A percentile compares a stretch with the other conserved stretches of the same genome.
Conservation (phyloP, 2,797 vertebrate genomes). For the Steatocranus sp. region DNA sequence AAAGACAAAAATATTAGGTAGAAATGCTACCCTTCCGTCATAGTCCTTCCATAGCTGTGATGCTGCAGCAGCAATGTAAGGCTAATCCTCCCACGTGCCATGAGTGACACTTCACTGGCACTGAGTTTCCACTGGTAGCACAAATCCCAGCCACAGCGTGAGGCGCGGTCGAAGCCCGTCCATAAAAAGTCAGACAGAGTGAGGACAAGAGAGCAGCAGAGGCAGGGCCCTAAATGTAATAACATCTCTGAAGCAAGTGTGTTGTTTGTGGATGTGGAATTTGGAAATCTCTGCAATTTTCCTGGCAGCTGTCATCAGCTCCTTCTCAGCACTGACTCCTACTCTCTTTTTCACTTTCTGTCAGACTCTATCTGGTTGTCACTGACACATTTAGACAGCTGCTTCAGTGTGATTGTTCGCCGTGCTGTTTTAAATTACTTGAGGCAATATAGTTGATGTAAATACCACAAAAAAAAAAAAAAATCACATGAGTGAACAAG, state of each 20-base stretch:
- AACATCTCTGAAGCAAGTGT: slow-evolving; percentile 57
- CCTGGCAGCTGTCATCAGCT: slow-evolving; percentile 55
- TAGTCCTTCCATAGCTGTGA: background rate
- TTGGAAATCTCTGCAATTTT: slow-evolving; percentile 69
- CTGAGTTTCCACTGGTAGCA: background rate
- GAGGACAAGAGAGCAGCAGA: slow-evolving; percentile 6
- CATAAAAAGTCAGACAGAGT: background rate
- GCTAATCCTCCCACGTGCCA: background rate
- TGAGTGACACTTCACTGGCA: slow-evolving; percentile 1
- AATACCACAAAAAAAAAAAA: background rate
- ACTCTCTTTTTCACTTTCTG: slow-evolving; percentile 10
- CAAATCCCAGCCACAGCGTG: background rate
- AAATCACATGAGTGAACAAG: background rate
- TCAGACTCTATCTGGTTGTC: background rate
- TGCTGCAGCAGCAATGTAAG: background rate
- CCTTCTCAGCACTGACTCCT: slow-evolving; percentile 20
- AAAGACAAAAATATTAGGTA: background rate
- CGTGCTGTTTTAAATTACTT: slow-evolving; percentile 1
- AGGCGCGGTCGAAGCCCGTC: slow-evolving; percentile 16
- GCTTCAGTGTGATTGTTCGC: background rate
- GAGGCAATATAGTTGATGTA: background rate
- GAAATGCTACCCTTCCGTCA: background rate
- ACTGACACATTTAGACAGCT: slow-evolving; percentile 30
- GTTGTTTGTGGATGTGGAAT: slow-evolving; percentile 75
- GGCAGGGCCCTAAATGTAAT: slow-evolving; percentile 23